A percentile compares a stretch with the other conserved stretches of the same genome.
phyloP scores from a whole-genome alignment of 2,888 invertebrate genomes.

The Sceliomorpha sp. region DNA sequence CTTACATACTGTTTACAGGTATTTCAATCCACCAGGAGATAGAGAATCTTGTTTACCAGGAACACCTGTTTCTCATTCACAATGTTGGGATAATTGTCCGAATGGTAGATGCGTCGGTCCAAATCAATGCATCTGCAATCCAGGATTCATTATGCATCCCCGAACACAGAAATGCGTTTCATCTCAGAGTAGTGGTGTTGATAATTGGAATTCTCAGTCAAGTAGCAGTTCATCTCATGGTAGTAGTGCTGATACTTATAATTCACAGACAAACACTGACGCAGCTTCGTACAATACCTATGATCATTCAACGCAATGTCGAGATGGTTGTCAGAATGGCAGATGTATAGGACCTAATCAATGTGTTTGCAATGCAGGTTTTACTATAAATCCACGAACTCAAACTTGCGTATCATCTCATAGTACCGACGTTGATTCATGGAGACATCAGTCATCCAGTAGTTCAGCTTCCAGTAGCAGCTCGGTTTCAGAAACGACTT shows the following conservation, averaged over 20 bases:
- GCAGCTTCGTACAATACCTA: conserved; percentile 70
- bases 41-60: conserved; percentile 66
- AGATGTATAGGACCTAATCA: conserved; percentile 69
- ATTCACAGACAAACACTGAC: conserved; percentile 67
- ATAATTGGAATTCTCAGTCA: too few relatives aligned
- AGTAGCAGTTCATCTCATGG: conserved; percentile 1
- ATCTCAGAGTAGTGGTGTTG: conserved; percentile 68
- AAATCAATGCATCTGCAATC: conserved; percentile 82
- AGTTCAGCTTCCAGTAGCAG: too few relatives aligned
- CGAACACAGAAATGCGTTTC: conserved; percentile 14
- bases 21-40: conserved; percentile 66
- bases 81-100: conserved; percentile 70
- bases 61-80: conserved; percentile 1
- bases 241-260: conserved; percentile 80
- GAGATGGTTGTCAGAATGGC: conserved; percentile 72
- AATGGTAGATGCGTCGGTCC: conserved; percentile 82
- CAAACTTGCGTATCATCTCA: conserved; percentile 64
- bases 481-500: too few relatives aligned
- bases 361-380: conserved; percentile 71
- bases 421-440: too few relatives aligned
- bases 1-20: too few relatives aligned
- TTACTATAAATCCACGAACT: conserved; percentile 59
- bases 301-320: conserved; percentile 67
- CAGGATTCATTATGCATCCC: conserved; percentile 74
- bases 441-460: too few relatives aligned